phyloP scores from a whole-genome alignment of 2,888 invertebrate genomes.

The Acanthosepion pharaonis region DNA sequence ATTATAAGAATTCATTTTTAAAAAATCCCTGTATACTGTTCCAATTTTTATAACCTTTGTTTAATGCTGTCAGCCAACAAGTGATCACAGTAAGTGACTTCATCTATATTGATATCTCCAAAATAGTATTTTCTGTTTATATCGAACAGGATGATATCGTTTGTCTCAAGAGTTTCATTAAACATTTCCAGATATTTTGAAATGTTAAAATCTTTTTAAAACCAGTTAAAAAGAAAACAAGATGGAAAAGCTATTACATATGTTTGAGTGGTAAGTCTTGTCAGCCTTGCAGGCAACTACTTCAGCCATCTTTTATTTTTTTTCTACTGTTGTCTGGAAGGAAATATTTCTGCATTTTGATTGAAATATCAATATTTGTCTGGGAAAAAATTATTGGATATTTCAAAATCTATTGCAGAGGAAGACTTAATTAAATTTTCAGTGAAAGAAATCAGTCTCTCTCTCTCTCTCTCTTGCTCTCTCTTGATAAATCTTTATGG shows the following conservation, averaged over 20 bases:
- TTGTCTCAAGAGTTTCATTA: too few species aligned
- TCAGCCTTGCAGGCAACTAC: not conserved
- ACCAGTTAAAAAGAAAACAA: too few species aligned
- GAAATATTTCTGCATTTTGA: not conserved
- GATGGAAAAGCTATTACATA: not conserved
- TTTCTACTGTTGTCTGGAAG: not conserved
- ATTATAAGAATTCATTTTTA: too few species aligned
- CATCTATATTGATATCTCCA: too few species aligned
- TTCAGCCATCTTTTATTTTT: not conserved
- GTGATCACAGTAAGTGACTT: too few species aligned
- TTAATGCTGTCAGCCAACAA: too few species aligned
- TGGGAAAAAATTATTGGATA: not conserved
- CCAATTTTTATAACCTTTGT: too few species aligned
- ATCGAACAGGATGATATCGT: too few species aligned
- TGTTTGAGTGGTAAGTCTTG: not conserved
- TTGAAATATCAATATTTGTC: constrained; percentile 33
- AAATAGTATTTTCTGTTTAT: too few species aligned
- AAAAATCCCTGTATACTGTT: too few species aligned
- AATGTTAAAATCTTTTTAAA: too few species aligned
- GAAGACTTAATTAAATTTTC: constrained; percentile 33
- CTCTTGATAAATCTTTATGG: not conserved
- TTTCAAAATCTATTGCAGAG: constrained; percentile 24
- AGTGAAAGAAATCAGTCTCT: not conserved
- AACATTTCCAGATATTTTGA: too few species aligned
- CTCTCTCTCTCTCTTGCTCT: not conserved